Conservation (phyloP, 2,797 vertebrate species). For the Rhabdomys pumilio region DNA sequence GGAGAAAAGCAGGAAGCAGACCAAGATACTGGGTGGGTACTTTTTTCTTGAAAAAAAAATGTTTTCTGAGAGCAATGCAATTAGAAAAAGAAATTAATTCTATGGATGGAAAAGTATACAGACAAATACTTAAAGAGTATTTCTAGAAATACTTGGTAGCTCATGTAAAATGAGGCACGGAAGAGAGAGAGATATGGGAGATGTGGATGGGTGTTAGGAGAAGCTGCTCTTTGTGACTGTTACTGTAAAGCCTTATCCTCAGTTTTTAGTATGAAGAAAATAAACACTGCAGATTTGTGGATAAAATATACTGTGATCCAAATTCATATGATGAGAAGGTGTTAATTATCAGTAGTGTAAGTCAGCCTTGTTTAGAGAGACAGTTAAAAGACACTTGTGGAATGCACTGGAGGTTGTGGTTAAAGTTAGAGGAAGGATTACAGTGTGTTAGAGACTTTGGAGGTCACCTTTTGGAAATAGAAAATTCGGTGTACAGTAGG, state of each 20-base stretch:
- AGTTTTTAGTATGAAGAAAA: neutral
- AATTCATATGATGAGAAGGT: neutral
- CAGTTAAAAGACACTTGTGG: conserved; percentile 38
- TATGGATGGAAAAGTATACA: neutral
- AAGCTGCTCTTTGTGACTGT: neutral
- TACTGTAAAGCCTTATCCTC: neutral
- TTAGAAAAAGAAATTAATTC: neutral
- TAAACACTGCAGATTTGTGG: neutral
- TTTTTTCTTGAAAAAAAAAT: neutral
- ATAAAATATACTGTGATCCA: neutral
- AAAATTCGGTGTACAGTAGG: neutral
- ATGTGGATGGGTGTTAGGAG: neutral
- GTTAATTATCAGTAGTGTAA: conserved; percentile 31
- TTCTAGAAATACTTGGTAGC: conserved; percentile 19
- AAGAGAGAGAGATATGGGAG: neutral
- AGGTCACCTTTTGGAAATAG: neutral
- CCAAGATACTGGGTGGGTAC: neutral
- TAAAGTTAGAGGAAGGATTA: neutral
- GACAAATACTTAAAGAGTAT: neutral
- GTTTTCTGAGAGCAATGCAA: neutral
- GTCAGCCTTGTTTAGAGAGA: neutral
- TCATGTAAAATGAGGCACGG: neutral
- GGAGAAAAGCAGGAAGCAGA: neutral
- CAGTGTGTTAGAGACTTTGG: neutral
- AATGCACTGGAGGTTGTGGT: neutral